Base-by-base conservation (phyloP, 2,113 vertebrate species). In the Rhinolophus sinicus region DNA sequence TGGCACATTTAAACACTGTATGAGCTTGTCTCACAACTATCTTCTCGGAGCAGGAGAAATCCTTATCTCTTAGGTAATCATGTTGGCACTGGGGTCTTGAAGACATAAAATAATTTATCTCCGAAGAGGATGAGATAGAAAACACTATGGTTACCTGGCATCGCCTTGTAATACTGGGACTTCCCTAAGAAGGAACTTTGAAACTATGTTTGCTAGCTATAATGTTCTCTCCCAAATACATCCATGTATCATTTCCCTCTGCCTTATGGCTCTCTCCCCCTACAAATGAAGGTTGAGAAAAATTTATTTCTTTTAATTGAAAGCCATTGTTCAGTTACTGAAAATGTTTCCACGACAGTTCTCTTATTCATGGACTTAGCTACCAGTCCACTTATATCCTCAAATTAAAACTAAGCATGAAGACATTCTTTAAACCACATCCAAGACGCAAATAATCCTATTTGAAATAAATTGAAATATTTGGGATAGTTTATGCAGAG, bases 381-480 rank as follows among this genome's bases (percentile, higher is more conserved):
- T 35, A 33, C 8, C 0, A 94, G 15, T 26, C n/a, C 70, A 90
- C 5, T 15, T 11, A 35, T 50, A 73, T 16, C 67, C 30, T 87
- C 78, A 70, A 52, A 90, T 65, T n/a, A 93, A 92, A 88, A 65
- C 4, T 22, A 91, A 89, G 50, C 26, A 44, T 72, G 40, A 73
- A 90, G 40, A 88, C 86, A 82, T n/a, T n/a, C 52, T 6, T 81
- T 73, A 95, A 80, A 56, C 26, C n/a, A 76, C n/a, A 84, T 50
- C n/a, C 35, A 67, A 80, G 50, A 89, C 88, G 50, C n/a, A 76
- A 52, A 70, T 40, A 88, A 62, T 62, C 7, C 19, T 72, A 60
- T 82, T 38, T 95, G 72, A 95, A 95, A 93, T 50, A 62, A 81
- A 28, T n/a, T 11, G 58, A 72, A n/a, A 84, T 30, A 90, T 67